Percentiles rank a stretch among this genome's conserved stretches.
phyloP scores from a whole-genome alignment of 2,797 vertebrate species.

The Hippopotamyrus pictus region DNA sequence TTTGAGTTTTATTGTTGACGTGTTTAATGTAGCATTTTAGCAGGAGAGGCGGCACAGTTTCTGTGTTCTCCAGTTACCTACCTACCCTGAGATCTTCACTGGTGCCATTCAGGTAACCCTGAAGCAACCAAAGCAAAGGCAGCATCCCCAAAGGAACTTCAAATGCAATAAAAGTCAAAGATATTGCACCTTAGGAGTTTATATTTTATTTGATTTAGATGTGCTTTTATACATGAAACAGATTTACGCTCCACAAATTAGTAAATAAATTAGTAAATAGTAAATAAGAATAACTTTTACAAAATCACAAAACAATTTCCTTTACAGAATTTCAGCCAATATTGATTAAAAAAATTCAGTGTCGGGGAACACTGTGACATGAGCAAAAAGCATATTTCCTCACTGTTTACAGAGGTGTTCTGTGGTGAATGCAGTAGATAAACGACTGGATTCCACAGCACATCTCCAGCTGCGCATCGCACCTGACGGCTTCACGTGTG shows the following conservation, averaged over 20 bases:
- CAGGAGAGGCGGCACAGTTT: neutral
- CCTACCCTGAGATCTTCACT: neutral
- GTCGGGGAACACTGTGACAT: neutral
- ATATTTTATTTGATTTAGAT: no score
- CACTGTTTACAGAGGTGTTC: constrained; percentile 52
- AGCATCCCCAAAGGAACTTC: neutral
- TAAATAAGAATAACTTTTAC: neutral
- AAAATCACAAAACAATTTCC: neutral
- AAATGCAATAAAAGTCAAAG: neutral
- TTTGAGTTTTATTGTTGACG: neutral
- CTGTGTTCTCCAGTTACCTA: neutral
- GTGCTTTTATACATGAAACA: neutral
- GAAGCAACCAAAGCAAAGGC: neutral
- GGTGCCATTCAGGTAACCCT: neutral
- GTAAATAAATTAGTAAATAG: neutral
- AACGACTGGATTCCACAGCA: constrained; percentile 60
- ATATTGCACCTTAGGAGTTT: neutral
- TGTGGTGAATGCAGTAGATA: constrained; percentile 50
- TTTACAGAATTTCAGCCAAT: neutral
- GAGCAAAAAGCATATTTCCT: neutral
- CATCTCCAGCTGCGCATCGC: constrained; percentile 35
- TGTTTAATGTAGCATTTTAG: neutral
- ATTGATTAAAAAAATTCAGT: neutral
- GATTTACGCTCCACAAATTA: neutral
- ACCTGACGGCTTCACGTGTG: constrained; percentile 25